Percentiles rank a stretch among this genome's conserved stretches.
Conservation (phyloP, 2,888 invertebrate species). For the Notodonta ziczac region DNA sequence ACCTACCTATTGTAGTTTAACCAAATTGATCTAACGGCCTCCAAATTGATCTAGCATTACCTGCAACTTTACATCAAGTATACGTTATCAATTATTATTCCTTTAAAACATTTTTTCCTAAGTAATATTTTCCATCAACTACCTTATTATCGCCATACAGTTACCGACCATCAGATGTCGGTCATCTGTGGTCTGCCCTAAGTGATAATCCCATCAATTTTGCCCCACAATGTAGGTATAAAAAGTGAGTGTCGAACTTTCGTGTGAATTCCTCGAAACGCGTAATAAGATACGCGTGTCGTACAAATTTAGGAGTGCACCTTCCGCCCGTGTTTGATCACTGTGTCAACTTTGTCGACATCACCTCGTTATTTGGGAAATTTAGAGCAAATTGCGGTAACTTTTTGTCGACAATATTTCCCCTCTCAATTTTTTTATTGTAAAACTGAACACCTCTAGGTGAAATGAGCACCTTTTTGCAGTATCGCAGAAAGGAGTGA, state of each 20-base stretch:
- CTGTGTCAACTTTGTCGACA: slow-evolving; percentile 2
- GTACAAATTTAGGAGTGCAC: neutral
- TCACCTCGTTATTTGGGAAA: neutral
- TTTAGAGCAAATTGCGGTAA: neutral
- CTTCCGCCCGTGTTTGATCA: slow-evolving; percentile 1
- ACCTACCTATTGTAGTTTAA: slow-evolving; percentile 3
- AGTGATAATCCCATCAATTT: too few relatives aligned
- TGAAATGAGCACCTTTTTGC: too few relatives aligned
- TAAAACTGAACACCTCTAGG: too few relatives aligned
- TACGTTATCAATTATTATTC: too few relatives aligned
- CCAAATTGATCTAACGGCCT: slow-evolving; percentile 1
- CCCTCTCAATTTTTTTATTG: neutral
- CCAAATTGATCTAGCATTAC: too few relatives aligned
- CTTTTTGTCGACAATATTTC: neutral
- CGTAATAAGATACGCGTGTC: neutral
- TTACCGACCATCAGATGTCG: neutral
- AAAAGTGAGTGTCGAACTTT: neutral
- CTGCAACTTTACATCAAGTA: too few relatives aligned
- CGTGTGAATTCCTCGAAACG: neutral
- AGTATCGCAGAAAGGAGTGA: too few relatives aligned
- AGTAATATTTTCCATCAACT: too few relatives aligned
- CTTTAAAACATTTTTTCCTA: too few relatives aligned
- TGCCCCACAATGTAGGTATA: neutral
- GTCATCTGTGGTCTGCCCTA: too few relatives aligned
- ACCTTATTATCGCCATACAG: too few relatives aligned